These are phyloP conservation scores for Melanotaenia parkinsoni DNA, from an alignment of 2,797 vertebrate genomes.

Conservation along the genomic window DNA sequence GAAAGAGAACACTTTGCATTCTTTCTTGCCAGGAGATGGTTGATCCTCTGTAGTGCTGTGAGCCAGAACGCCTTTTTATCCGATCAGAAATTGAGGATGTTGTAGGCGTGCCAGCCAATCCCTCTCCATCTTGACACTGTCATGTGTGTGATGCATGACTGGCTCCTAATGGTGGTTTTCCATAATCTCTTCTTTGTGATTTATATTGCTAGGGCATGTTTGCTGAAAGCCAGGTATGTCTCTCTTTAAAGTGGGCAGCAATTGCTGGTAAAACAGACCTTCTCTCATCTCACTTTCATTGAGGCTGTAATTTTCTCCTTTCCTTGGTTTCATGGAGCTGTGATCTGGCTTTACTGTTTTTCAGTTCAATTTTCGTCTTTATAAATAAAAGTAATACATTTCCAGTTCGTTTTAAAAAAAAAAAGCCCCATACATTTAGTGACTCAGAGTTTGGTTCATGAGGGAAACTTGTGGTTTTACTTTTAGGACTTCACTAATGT, in stretches of 20 bases:
- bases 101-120: conserved; percentile 62
- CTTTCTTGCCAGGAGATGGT: conserved; percentile 65
- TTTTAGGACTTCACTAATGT: neutral
- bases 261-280: conserved; percentile 35
- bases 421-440: neutral
- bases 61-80: conserved; percentile 66
- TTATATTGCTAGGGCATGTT: conserved; percentile 72
- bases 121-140: conserved; percentile 67
- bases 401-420: conserved; percentile 15
- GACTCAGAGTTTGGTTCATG: conserved; percentile 16
- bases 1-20: conserved; percentile 70
- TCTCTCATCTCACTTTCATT: conserved; percentile 52
- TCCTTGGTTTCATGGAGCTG: conserved; percentile 12
- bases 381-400: conserved; percentile 28
- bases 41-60: conserved; percentile 59
- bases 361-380: conserved; percentile 18
- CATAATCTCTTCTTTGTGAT: conserved; percentile 69
- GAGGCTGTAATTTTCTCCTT: conserved; percentile 32
- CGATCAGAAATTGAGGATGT: conserved; percentile 58
- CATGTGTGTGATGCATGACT: conserved; percentile 76
- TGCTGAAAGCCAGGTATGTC: conserved; percentile 72
- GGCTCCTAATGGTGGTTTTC: conserved; percentile 75
- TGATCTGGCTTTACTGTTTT: conserved; percentile 23
- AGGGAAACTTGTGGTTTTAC: conserved; percentile 16
- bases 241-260: conserved; percentile 57